A percentile compares a stretch with the other conserved stretches of the same genome.
phyloP scores from a whole-genome alignment of 2,888 invertebrate species.

The Zootermopsis nevadensis region DNA sequence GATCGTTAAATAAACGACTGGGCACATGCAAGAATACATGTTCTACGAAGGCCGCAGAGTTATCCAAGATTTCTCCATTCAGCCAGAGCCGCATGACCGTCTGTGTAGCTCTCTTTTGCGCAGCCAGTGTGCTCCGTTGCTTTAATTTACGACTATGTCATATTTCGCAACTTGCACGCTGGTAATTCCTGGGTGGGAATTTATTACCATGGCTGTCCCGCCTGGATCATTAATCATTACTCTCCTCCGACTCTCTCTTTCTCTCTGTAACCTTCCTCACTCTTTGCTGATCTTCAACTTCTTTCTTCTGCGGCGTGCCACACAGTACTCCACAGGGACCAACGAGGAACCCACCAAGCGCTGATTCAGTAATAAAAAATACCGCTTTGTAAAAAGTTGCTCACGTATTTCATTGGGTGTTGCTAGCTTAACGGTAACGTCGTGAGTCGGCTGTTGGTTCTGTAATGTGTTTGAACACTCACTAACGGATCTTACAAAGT shows the following conservation, averaged over 20 bases:
- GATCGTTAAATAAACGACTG: background rate
- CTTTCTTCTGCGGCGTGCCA: conserved; percentile 3
- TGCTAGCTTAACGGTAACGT: too few relatives aligned
- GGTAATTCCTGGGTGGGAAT: conserved; percentile 71
- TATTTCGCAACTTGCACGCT: conserved; percentile 71
- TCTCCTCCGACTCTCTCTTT: conserved; percentile 55
- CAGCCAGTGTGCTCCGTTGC: conserved; percentile 59
- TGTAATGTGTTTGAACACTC: too few relatives aligned
- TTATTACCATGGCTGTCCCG: conserved; percentile 68
- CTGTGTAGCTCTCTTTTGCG: conserved; percentile 35
- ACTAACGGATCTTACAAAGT: too few relatives aligned
- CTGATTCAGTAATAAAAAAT: background rate
- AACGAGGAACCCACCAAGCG: background rate
- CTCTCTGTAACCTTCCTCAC: conserved; percentile 29
- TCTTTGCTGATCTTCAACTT: conserved; percentile 15
- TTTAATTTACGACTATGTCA: conserved; percentile 69
- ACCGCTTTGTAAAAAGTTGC: background rate
- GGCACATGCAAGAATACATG: background rate
- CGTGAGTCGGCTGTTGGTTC: too few relatives aligned
- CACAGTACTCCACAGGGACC: conserved; percentile 16
- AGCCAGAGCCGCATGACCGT: too few relatives aligned
- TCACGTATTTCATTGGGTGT: background rate
- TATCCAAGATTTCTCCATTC: too few relatives aligned
- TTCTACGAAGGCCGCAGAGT: background rate
- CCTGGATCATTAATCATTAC: conserved; percentile 65